A percentile compares a stretch with the other conserved stretches of the same genome.
Evolutionary conservation across 2,888 invertebrate genomes (phyloP).

Genomic region (Eupithecia abbreviata): DNA sequence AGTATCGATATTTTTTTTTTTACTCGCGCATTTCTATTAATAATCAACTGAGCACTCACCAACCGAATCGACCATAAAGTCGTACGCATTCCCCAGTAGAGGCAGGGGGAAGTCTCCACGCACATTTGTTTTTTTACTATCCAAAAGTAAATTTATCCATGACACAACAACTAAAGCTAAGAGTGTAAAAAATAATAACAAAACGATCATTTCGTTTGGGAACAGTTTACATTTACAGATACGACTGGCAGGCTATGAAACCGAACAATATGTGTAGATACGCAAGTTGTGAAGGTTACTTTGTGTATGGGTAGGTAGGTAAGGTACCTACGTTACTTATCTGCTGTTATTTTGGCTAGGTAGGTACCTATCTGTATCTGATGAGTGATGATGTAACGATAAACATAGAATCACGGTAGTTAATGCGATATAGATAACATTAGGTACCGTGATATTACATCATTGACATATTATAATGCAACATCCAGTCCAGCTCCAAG

Average conservation of each 20-base stretch:
- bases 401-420: not conserved
- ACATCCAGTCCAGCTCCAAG: too few species aligned
- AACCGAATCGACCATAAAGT: slow-evolving; percentile 2
- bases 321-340: not conserved
- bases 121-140: slow-evolving; percentile 49
- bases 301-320: not conserved
- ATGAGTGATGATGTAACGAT: not conserved
- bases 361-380: too few species aligned
- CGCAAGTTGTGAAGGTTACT: not conserved
- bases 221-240: not conserved
- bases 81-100: slow-evolving; percentile 41
- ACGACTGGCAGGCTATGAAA: not conserved
- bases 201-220: slow-evolving; percentile 4
- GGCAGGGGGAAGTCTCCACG: slow-evolving; percentile 65
- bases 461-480: too few species aligned
- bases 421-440: not conserved
- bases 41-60: not conserved
- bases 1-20: too few species aligned
- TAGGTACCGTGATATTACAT: too few species aligned
- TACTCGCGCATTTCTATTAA: not conserved
- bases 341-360: not conserved
- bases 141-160: slow-evolving; percentile 53
- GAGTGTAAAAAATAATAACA: slow-evolving; percentile 20
- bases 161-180: slow-evolving; percentile 41
- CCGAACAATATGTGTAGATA: not conserved